Conservation (phyloP, 2,113 vertebrate species). For the Diadophis punctatus region DNA sequence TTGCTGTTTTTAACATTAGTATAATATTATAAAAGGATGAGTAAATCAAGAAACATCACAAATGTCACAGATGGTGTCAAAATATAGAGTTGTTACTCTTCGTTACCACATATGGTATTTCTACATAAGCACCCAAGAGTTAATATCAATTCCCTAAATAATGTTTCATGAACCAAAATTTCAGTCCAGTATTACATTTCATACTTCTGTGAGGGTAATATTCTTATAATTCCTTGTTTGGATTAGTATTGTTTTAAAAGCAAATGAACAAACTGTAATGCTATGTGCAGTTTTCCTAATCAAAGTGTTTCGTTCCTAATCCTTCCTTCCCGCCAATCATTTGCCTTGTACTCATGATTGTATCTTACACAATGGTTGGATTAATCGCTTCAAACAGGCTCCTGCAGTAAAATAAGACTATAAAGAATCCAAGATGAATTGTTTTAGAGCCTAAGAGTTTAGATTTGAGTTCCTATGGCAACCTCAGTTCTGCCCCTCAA, state of each 20-base stretch:
- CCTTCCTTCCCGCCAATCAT: background rate
- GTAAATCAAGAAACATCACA: background rate
- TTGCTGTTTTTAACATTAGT: too few species aligned
- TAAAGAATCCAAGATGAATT: conserved; percentile 26
- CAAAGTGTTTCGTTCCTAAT: background rate
- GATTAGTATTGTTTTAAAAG: background rate
- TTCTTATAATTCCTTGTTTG: background rate
- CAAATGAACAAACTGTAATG: background rate
- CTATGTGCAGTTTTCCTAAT: background rate
- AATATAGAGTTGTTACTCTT: background rate
- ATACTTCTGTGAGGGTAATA: background rate
- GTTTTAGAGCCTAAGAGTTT: background rate
- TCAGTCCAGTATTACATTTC: background rate
- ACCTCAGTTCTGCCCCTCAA: background rate
- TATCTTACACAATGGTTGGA: background rate
- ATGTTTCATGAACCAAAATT: background rate
- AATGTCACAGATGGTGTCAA: background rate
- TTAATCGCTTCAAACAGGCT: background rate
- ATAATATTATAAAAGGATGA: background rate
- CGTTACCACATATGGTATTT: background rate
- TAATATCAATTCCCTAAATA: background rate
- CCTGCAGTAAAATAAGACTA: background rate
- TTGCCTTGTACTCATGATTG: background rate
- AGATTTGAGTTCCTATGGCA: conserved; percentile 30
- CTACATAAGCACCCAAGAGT: background rate